Evolutionary conservation across 2,113 vertebrate species (phyloP).

Genomic region (Arizona elegans): DNA sequence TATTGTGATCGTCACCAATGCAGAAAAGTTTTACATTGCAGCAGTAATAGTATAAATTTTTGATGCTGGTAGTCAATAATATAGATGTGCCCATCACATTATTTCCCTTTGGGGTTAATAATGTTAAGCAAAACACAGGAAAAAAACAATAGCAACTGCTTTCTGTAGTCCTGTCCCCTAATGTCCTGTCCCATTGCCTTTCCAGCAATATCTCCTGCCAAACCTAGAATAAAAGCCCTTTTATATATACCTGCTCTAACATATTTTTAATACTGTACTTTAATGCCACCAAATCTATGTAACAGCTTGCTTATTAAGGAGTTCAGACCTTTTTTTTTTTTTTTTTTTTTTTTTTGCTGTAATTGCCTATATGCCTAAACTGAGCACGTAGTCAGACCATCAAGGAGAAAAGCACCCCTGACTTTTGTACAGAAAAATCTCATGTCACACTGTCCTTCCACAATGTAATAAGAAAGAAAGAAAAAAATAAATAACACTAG

Average conservation of each 20-base stretch:
- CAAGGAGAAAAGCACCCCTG: too few species aligned
- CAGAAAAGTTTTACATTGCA: neutral
- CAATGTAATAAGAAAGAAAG: neutral
- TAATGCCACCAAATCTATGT: neutral
- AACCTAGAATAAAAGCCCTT: neutral
- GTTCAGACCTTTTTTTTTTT: neutral
- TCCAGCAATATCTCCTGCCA: neutral
- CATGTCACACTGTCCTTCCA: neutral
- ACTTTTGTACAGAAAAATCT: neutral
- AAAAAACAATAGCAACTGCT: neutral
- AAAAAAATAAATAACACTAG: too few species aligned
- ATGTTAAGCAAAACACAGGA: neutral
- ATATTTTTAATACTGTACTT: neutral
- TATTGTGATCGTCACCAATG: neutral
- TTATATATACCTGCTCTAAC: neutral
- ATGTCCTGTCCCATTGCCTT: neutral
- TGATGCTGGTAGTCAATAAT: neutral
- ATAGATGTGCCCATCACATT: neutral
- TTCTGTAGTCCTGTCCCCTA: neutral
- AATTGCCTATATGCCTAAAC: neutral
- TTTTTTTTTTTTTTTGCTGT: neutral
- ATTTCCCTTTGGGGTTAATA: neutral
- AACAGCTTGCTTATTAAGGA: neutral
- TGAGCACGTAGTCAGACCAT: too few species aligned
- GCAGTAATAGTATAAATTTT: neutral